Evolutionary conservation across 2,113 vertebrate genomes (phyloP), one percentile per base, ranked within the genome.

Genomic region (Pluvialis apricaria): DNA sequence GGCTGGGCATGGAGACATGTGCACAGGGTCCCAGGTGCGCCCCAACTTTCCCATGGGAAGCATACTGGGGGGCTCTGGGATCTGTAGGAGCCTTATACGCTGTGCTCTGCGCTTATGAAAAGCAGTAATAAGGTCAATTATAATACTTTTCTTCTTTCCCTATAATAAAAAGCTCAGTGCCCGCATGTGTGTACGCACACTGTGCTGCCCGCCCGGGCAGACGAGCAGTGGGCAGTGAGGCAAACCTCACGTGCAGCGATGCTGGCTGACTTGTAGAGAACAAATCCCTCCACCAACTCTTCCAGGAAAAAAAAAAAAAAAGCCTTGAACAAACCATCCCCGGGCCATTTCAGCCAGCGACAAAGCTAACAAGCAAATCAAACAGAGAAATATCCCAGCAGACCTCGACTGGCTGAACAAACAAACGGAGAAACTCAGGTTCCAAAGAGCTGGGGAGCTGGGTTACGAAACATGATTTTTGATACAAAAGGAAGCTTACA

Each of bases 401-500:
- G 95, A 91, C 66, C 73, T 92, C 94, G 79, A 10, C 54, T 32
- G 81, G 58, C 92, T 94, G 83, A 95, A 73, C 88, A 96, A 97
- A 97, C 92, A 96, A 93, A 86, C 0, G 9, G 83, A 83, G 92
- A 88, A 84, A 86, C 68, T 45, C 86, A 44, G 82, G 88, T 88
- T 96, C 92, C 96, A 96, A 96, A 96, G 96, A 93, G 80, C 96
- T 89, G 57, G 58, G 25, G 36, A 91, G 72, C 76, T 64, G 64
- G 15, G 24, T 96, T 95, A 95, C 85, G 76, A 93, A 96, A 97
- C 79, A 19, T 81, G 90, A 70, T 82, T 94, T 96, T 57, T 65
- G 85, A 40, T 81, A 93, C 95, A 96, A 96, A 96, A 92, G 93
- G 92, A 96, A 96, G 93, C 88, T 92, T 90, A 93, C 40, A 90